phyloP scores from a whole-genome alignment of 2,888 invertebrate genomes.

The Octodonta nipae region DNA sequence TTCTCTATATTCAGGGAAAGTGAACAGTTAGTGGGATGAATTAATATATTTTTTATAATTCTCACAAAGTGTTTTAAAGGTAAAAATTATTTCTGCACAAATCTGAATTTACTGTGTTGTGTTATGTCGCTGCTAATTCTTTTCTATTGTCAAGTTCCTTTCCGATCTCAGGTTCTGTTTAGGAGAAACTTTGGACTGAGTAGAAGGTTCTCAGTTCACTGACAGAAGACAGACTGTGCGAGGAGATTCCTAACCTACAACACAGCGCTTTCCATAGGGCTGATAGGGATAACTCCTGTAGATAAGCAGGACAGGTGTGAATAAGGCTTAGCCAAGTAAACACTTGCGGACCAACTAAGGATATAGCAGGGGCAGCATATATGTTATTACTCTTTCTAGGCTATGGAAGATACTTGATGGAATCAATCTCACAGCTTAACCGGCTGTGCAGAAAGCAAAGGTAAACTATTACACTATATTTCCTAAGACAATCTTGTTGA shows the following conservation, averaged over 20 bases:
- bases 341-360: slow-evolving; percentile 1
- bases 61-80: too few relatives aligned
- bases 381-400: not conserved
- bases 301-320: slow-evolving; percentile 1
- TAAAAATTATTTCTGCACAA: too few relatives aligned
- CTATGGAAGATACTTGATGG: too few relatives aligned
- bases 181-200: not conserved
- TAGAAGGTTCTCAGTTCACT: not conserved
- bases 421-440: too few relatives aligned
- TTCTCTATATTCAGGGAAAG: too few relatives aligned
- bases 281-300: not conserved
- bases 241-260: not conserved
- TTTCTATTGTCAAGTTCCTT: not conserved
- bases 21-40: too few relatives aligned
- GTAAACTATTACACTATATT: too few relatives aligned
- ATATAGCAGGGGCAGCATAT: not conserved
- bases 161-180: not conserved
- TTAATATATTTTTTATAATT: too few relatives aligned
- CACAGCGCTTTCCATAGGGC: not conserved
- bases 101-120: too few relatives aligned
- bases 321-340: slow-evolving; percentile 1
- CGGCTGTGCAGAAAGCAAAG: too few relatives aligned
- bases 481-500: too few relatives aligned
- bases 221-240: not conserved
- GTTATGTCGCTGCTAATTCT: too few relatives aligned